Conservation (phyloP, 2,888 invertebrate species). For the Eupithecia dodoneata region DNA sequence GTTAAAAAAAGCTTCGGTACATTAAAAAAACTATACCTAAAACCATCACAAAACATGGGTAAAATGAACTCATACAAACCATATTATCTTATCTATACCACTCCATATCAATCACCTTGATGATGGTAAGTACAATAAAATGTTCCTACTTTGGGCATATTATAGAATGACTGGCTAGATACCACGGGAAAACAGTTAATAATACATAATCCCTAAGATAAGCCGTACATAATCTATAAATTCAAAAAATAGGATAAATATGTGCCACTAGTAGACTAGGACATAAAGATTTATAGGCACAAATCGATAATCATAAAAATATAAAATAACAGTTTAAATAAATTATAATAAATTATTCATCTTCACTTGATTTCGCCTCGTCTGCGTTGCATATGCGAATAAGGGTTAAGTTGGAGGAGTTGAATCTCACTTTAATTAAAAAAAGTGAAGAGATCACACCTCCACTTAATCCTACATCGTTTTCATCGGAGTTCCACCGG, state of each 20-base stretch:
- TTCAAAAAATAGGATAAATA: background rate
- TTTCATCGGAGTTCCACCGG: conserved; percentile 12
- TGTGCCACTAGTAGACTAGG: background rate
- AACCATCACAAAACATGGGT: background rate
- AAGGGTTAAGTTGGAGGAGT: conserved; percentile 85
- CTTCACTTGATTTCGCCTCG: conserved; percentile 25
- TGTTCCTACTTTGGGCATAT: background rate
- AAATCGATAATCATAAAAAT: background rate
- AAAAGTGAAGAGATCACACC: conserved; percentile 86
- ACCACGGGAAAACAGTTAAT: background rate
- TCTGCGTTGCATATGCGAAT: conserved; percentile 64
- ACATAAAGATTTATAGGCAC: background rate
- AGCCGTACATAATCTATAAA: background rate
- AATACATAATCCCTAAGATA: background rate
- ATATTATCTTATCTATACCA: background rate
- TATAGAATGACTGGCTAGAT: background rate
- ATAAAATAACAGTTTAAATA: background rate
- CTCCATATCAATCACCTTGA: conserved; percentile 1
- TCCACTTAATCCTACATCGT: conserved; percentile 82
- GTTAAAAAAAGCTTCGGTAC: no score
- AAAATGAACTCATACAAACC: background rate
- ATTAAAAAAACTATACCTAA: background rate
- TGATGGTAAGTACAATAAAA: background rate
- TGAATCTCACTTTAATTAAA: conserved; percentile 84
- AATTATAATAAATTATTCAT: background rate